Percentiles rank a stretch among this genome's conserved stretches.
Evolutionary conservation across 2,888 invertebrate genomes (phyloP).

Genomic region (Melinaea menophilus): DNA sequence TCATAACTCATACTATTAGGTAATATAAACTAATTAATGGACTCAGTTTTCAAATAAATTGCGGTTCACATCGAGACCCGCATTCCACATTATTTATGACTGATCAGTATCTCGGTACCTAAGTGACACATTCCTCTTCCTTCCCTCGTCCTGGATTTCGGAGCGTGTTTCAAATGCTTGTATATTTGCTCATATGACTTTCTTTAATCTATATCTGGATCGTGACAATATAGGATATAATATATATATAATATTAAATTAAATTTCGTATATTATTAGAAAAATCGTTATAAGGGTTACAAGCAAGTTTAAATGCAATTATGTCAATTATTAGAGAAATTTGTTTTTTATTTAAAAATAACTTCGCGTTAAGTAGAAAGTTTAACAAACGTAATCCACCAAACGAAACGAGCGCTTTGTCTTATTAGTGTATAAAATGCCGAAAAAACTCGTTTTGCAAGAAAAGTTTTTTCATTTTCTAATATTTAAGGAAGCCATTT

Average conservation of each 20-base stretch:
- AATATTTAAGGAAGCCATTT: slow-evolving; percentile 22
- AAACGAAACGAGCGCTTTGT: slow-evolving; percentile 4
- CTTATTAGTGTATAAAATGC: slow-evolving; percentile 8
- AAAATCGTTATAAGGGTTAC: too few relatives aligned
- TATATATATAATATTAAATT: too few relatives aligned
- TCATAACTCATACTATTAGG: neutral
- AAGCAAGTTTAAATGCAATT: too few relatives aligned
- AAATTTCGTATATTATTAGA: too few relatives aligned
- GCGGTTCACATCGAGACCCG: slow-evolving; percentile 10
- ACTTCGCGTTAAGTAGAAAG: neutral
- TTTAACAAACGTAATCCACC: neutral
- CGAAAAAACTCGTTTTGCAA: slow-evolving; percentile 10
- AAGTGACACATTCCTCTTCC: slow-evolving; percentile 14
- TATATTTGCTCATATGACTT: neutral
- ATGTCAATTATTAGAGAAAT: too few relatives aligned
- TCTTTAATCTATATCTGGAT: neutral
- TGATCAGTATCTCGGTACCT: slow-evolving; percentile 15
- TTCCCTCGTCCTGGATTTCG: neutral
- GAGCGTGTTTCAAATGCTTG: neutral
- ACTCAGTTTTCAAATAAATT: slow-evolving; percentile 9
- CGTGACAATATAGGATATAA: too few relatives aligned
- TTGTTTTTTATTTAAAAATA: neutral
- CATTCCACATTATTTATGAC: slow-evolving; percentile 15
- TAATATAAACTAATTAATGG: neutral
- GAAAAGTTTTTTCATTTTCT: slow-evolving; percentile 21